A percentile compares a stretch with the other conserved stretches of the same genome.
Conservation (phyloP, 2,888 invertebrate genomes). For the Myopa tessellatipennis region DNA sequence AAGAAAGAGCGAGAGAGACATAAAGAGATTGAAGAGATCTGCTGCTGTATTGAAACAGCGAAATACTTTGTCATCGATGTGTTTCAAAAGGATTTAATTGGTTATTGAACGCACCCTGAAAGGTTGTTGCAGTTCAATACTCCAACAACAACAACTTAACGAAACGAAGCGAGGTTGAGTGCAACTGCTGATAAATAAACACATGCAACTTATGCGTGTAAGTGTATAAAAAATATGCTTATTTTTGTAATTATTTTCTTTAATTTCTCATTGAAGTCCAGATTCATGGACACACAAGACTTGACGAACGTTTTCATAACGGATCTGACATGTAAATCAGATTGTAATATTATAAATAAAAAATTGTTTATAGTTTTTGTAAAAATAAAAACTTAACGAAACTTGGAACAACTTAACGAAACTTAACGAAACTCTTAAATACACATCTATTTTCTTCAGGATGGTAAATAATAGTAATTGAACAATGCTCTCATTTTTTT, state of each 20-base stretch:
- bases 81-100: constrained; percentile 15
- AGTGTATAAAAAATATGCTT: background rate
- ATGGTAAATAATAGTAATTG: background rate
- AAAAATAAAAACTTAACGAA: constrained; percentile 12
- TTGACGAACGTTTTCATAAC: too few relatives aligned
- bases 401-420: constrained; percentile 2
- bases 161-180: constrained; percentile 11
- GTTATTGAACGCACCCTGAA: background rate
- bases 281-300: too few relatives aligned
- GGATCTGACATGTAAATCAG: too few relatives aligned
- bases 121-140: too few relatives aligned
- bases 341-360: constrained; percentile 1
- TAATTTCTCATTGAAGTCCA: too few relatives aligned
- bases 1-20: too few relatives aligned
- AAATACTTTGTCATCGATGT: background rate
- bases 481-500: background rate
- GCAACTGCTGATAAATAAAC: background rate
- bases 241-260: too few relatives aligned
- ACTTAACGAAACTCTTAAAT: constrained; percentile 3
- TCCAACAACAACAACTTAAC: background rate
- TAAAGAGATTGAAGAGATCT: too few relatives aligned
- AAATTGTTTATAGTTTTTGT: too few relatives aligned
- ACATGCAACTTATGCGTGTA: background rate
- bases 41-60: too few relatives aligned
- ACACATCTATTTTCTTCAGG: background rate